Evolutionary conservation across 2,113 vertebrate species (phyloP), one percentile per base, ranked within the genome.

Genomic region (Haemorhous mexicanus): DNA sequence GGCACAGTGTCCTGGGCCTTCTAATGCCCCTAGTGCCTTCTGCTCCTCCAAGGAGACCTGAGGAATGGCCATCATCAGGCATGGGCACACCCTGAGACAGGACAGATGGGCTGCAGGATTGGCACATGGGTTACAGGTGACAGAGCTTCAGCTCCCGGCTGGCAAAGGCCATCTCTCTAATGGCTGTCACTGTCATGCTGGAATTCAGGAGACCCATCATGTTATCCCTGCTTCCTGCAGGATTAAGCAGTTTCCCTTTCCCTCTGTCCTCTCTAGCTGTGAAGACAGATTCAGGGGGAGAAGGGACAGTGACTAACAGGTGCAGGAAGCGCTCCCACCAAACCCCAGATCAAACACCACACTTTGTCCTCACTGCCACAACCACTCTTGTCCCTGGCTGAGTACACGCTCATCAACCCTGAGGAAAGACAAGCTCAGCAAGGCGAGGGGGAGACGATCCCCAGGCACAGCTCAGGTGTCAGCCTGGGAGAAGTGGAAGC

Each of bases 291-390:
- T 83, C 89, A 81, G 67, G 72, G n/a, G 84, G 75, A 91, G 80
- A 59, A 21, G 92, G 74, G 74, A 91, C 86, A 70, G 90, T 69
- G 95, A 97, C 87, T 97, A 96, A 92, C 63, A 37, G 70, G 79
- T 11, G 66, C 18, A 7, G 17, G 19, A 62, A 88, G 53, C 0
- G 11, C 63, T 87, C 3, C 9, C 28, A 6, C 67, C 50, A 27
- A 95, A 69, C 67, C 68, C 74, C 10, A n/a, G 43, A 81, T 46
- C 61, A 44, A 68, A 83, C 39, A 8, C 49, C 50, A 21, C 1
- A 0, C 19, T 53, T 26, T 2, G 6, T 46, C 67, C 72, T 52
- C 30, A 0, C 46, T 20, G 37, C 59, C 32, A 37, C 27, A 16
- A 50, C 49, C 52, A 32, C 26, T 44, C 17, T 7, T 16, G 15